phyloP scores from a whole-genome alignment of 2,888 invertebrate species.

The Pammene aurita region DNA sequence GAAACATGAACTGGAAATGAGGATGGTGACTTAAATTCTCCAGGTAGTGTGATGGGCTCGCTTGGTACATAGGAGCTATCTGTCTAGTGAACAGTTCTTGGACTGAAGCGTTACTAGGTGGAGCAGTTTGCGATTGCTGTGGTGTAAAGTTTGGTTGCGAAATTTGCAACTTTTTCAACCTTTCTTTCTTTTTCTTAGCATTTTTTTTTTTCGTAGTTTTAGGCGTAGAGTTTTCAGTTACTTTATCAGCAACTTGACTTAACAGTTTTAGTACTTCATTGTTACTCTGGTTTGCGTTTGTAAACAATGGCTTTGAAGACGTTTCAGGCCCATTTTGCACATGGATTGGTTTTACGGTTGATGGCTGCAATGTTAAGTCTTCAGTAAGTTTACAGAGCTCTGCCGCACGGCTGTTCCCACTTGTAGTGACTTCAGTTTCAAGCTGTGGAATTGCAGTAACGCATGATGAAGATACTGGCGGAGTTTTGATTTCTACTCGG shows the following conservation, averaged over 20 bases:
- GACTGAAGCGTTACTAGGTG: conserved; percentile 50
- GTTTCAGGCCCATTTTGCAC: background rate
- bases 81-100: conserved; percentile 64
- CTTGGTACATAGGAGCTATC: conserved; percentile 61
- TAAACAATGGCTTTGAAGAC: conserved; percentile 23
- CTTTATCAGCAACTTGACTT: conserved; percentile 50
- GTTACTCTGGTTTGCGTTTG: conserved; percentile 48
- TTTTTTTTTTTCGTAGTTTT: conserved; percentile 60
- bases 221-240: conserved; percentile 47
- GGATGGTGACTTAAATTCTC: conserved; percentile 72
- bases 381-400: conserved; percentile 30
- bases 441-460: conserved; percentile 4
- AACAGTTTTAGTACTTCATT: conserved; percentile 51
- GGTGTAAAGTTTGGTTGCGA: conserved; percentile 48
- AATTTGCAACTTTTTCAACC: conserved; percentile 61
- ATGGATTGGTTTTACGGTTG: conserved; percentile 4
- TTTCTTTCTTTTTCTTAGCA: conserved; percentile 61
- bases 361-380: conserved; percentile 20
- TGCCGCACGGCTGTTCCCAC: conserved; percentile 8
- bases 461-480: conserved; percentile 18
- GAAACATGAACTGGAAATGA: conserved; percentile 60
- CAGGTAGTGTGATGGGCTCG: conserved; percentile 63
- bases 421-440: conserved; percentile 10
- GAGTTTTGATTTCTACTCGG: conserved; percentile 18
- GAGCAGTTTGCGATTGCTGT: conserved; percentile 45